Evolutionary conservation across 2,888 invertebrate genomes (phyloP).

Genomic region (Himalopsyche kuldschensis): DNA sequence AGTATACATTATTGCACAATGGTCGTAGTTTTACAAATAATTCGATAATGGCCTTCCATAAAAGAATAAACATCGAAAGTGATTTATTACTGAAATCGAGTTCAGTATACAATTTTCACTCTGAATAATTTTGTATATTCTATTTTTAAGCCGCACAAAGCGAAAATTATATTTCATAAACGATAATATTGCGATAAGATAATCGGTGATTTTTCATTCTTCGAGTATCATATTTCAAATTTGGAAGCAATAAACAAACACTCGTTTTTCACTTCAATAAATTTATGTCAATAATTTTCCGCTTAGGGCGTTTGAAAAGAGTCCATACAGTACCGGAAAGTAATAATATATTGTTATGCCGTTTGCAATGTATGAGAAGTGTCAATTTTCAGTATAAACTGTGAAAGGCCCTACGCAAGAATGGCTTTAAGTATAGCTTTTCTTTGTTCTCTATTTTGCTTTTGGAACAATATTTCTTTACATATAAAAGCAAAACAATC

Average conservation of each 20-base stretch:
- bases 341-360: background rate
- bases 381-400: background rate
- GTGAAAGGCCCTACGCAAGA: background rate
- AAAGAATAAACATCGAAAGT: no score
- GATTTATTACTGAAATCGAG: no score
- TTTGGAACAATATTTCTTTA: background rate
- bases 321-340: background rate
- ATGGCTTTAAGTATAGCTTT: background rate
- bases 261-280: background rate
- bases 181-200: background rate
- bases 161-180: background rate
- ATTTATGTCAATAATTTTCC: background rate
- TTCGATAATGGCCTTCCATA: no score
- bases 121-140: background rate
- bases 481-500: background rate
- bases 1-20: no score
- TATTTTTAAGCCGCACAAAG: background rate
- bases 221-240: background rate
- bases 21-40: no score
- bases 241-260: background rate
- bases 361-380: background rate
- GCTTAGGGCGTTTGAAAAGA: background rate
- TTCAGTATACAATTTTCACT: background rate
- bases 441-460: background rate
- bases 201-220: background rate